A percentile compares a stretch with the other conserved stretches of the same genome.
Conservation (phyloP, 2,888 invertebrate species). For the Netelia virgata region DNA sequence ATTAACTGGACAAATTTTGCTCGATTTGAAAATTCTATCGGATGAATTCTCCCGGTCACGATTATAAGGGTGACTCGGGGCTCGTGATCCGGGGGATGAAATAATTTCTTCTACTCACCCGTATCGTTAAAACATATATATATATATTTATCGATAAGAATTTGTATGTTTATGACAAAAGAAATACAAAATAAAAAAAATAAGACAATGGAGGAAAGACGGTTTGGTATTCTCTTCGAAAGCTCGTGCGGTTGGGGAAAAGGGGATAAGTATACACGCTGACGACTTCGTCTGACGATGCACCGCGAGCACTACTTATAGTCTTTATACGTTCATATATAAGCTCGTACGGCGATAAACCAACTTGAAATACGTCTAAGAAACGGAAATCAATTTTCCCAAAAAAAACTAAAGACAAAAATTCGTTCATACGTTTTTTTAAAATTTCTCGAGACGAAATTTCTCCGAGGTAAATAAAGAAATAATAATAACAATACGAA, state of each 20-base stretch:
- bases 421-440: too few relatives aligned
- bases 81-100: constrained; percentile 44
- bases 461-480: too few relatives aligned
- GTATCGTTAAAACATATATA: background rate
- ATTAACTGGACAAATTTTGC: background rate
- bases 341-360: background rate
- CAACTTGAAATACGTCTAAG: background rate
- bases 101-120: background rate
- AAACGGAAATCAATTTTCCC: too few relatives aligned
- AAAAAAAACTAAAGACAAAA: too few relatives aligned
- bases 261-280: constrained; percentile 59
- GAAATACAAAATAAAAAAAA: background rate
- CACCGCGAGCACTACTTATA: constrained; percentile 31
- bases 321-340: background rate
- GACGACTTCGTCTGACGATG: constrained; percentile 61
- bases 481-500: too few relatives aligned
- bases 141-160: background rate
- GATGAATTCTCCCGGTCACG: constrained; percentile 48
- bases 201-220: background rate
- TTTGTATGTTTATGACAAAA: too few relatives aligned
- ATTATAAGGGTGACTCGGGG: constrained; percentile 30
- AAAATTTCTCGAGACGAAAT: too few relatives aligned
- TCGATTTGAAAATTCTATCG: background rate
- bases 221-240: constrained; percentile 37
- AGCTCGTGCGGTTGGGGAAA: constrained; percentile 27